Base-by-base conservation (phyloP, 2,888 invertebrate species). In the Notodonta dromedarius region DNA sequence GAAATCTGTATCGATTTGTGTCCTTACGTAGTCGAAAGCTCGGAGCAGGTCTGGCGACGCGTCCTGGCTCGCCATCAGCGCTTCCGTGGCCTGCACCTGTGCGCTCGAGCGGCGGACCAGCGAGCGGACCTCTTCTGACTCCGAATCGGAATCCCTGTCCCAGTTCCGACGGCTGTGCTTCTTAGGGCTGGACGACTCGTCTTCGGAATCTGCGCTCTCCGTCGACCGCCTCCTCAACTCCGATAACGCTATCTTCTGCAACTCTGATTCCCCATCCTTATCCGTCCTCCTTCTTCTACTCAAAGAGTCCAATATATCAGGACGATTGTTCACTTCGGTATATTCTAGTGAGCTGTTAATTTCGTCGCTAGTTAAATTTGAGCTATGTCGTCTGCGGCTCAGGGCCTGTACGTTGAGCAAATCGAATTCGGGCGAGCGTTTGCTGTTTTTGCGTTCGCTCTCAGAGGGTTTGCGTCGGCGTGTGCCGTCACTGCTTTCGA, bases 81-180 rank as follows among this genome's bases (percentile, higher is more conserved):
- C 94, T 86, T 96, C 95, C 0, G 95, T 94, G 60, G 94, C 94
- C 59, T 94, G 91, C 69, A 96, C 87, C 82, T 96, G 95, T 63
- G 94, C 89, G 70, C 94, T 92, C 35, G 96, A 96, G 63, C 95
- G 94, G 56, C 95, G 94, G 58, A 96, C 87, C 46, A 96, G 87
- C 74, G 95, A 94, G 57, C 95, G 94, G 48, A 95, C 90, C 69
- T 95, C 95, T 70, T 96, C 96, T 46, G 94, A 85, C 77, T 96
- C 96, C 60, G 96, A 96, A 78, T 96, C 96, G 57, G 96, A 95
- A 74, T 94, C 94, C 60, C 82, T 80, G 51, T 83, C 86, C 83
- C 88, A 87, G 62, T 83, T 84, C 62, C 88, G 75, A 0, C 90
- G 74, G 52, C 87, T 83, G 61, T 87, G 87, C 75, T 90, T 89